Evolutionary conservation across 2,797 vertebrate genomes (phyloP).

Genomic region (Halcyon badia): DNA sequence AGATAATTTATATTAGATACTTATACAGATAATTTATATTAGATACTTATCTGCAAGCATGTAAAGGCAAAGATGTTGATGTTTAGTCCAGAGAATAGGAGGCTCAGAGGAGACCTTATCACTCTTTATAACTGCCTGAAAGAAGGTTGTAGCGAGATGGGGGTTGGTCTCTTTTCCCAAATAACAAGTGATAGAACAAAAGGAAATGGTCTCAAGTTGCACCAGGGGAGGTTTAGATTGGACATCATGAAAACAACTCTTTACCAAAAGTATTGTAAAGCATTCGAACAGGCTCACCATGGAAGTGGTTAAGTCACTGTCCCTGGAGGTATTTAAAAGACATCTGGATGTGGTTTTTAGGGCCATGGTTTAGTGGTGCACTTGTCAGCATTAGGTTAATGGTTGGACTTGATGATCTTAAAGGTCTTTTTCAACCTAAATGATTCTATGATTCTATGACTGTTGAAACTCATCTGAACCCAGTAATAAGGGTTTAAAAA

Average conservation of each 20-base stretch:
- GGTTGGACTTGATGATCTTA: neutral
- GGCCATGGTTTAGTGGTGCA: neutral
- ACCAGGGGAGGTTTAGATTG: neutral
- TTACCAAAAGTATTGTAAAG: neutral
- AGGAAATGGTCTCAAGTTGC: neutral
- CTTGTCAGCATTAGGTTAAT: neutral
- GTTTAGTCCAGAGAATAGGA: neutral
- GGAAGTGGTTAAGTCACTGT: neutral
- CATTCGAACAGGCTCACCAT: neutral
- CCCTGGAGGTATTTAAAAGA: neutral
- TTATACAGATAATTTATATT: neutral
- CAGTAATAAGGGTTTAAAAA: neutral
- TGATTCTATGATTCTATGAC: neutral
- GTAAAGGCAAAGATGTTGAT: neutral
- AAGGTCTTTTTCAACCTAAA: neutral
- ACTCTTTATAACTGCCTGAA: neutral
- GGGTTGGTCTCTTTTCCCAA: neutral
- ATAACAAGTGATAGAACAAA: neutral
- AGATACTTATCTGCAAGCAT: neutral
- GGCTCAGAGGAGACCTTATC: neutral
- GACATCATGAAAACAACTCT: neutral
- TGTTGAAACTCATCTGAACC: neutral
- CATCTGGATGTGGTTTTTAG: fast-evolving
- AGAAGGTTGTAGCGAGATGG: neutral
- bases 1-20: neutral